Percentiles rank a stretch among this genome's conserved stretches.
These are phyloP conservation scores for Gallinago jamesoni DNA, from an alignment of 2,113 vertebrate genomes.

Conservation along the genomic window DNA sequence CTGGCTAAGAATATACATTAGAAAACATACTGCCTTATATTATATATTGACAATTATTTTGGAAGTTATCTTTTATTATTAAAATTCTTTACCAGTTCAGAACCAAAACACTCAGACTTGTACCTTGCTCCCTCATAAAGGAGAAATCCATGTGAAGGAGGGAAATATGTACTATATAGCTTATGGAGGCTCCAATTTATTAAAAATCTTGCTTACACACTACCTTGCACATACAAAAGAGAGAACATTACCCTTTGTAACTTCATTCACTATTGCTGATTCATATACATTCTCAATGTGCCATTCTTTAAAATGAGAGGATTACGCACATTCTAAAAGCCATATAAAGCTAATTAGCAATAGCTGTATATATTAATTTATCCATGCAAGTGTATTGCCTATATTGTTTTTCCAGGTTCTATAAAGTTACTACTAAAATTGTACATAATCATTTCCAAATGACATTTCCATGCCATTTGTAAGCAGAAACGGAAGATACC, in stretches of 20 bases:
- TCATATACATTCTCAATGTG: neutral
- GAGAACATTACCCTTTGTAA: neutral
- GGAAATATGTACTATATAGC: neutral
- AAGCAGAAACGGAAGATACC: neutral
- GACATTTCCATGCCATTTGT: neutral
- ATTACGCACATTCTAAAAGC: neutral
- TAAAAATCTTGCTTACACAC: neutral
- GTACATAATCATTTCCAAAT: neutral
- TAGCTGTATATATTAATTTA: neutral
- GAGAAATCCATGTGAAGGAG: neutral
- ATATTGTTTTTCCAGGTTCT: neutral
- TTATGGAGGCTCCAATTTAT: neutral
- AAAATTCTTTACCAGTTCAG: neutral
- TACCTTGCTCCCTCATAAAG: neutral
- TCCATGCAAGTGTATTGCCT: neutral
- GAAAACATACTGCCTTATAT: neutral
- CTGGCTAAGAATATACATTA: neutral
- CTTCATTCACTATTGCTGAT: neutral
- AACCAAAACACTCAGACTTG: neutral
- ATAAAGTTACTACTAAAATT: neutral
- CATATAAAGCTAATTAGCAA: neutral
- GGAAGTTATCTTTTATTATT: neutral
- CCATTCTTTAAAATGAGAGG: neutral
- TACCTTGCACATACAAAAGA: neutral
- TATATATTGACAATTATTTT: neutral